Percentiles rank a stretch among this genome's conserved stretches.
Evolutionary conservation across 1,140 invertebrate species (phyloP).

Genomic region (Callitettix versicolor): DNA sequence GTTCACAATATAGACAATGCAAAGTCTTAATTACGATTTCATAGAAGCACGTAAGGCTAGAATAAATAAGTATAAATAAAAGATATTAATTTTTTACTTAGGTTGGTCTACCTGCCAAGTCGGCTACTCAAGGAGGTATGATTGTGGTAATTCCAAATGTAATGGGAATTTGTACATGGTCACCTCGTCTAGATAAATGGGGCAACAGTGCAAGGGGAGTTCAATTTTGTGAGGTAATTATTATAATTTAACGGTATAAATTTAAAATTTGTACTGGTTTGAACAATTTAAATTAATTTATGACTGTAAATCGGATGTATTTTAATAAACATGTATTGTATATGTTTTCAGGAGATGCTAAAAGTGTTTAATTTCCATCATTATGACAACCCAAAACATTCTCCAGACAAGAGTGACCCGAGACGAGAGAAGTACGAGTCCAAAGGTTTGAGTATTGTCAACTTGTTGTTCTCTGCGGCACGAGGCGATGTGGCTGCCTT

Average conservation of each 20-base stretch:
- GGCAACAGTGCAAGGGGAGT: constrained; percentile 48
- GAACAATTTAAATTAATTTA: too few relatives aligned
- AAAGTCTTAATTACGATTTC: too few relatives aligned
- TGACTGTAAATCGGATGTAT: too few relatives aligned
- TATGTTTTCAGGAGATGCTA: background rate
- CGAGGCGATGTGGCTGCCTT: background rate
- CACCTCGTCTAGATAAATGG: constrained; percentile 45
- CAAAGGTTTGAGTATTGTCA: background rate
- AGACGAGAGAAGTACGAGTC: background rate
- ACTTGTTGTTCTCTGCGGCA: background rate
- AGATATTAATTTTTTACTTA: too few relatives aligned
- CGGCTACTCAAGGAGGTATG: constrained; percentile 50
- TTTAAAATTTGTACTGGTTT: too few relatives aligned
- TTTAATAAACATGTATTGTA: too few relatives aligned
- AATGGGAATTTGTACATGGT: constrained; percentile 48
- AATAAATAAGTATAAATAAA: too few relatives aligned
- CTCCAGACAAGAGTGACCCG: background rate
- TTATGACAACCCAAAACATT: background rate
- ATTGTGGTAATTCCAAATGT: constrained; percentile 57
- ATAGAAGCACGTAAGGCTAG: too few relatives aligned
- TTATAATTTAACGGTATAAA: too few relatives aligned
- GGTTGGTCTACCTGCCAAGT: constrained; percentile 57
- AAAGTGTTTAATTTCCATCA: constrained; percentile 1
- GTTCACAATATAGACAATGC: too few relatives aligned
- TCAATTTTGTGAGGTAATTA: constrained; percentile 31